These are phyloP conservation scores for Pseudococcus jackbeardsleyi DNA, from an alignment of 2,888 invertebrate genomes.

Conservation along the genomic window DNA sequence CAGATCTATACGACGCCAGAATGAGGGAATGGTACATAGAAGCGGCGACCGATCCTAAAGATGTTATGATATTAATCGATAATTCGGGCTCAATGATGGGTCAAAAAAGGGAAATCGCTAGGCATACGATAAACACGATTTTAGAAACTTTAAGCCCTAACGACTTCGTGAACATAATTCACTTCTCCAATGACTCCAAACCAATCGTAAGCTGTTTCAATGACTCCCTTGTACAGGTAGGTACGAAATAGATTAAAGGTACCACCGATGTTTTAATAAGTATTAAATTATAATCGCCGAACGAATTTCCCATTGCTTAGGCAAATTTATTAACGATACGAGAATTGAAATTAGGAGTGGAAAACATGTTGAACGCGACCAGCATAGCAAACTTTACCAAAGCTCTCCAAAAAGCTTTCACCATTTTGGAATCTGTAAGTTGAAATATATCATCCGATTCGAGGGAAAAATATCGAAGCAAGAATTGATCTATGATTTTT, in stretches of 20 bases:
- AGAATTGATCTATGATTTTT: too few relatives aligned
- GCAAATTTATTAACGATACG: slow-evolving; percentile 88
- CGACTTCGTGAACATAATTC: slow-evolving; percentile 94
- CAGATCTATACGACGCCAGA: slow-evolving; percentile 94
- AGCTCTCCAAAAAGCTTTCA: slow-evolving; percentile 91
- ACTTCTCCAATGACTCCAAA: slow-evolving; percentile 78
- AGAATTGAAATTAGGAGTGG: slow-evolving; percentile 84
- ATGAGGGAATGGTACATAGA: slow-evolving; percentile 96
- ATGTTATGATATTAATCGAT: slow-evolving; percentile 94
- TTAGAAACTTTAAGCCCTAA: slow-evolving; percentile 97
- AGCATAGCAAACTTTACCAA: slow-evolving; percentile 95
- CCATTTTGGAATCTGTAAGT: slow-evolving; percentile 75
- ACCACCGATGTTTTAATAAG: too few relatives aligned
- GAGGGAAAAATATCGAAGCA: too few relatives aligned
- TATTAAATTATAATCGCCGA: too few relatives aligned
- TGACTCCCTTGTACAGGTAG: slow-evolving; percentile 81
- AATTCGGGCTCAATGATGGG: slow-evolving; percentile 98
- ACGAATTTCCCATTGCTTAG: slow-evolving; percentile 70
- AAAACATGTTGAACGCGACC: slow-evolving; percentile 80
- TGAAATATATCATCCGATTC: too few relatives aligned
- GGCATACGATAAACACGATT: slow-evolving; percentile 88
- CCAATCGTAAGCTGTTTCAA: slow-evolving; percentile 89
- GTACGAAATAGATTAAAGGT: not conserved
- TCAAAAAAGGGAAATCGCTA: slow-evolving; percentile 79
- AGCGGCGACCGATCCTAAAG: slow-evolving; percentile 97